Evolutionary conservation across 2,113 vertebrate species (phyloP).

Genomic region (Aegotheles bennettii): DNA sequence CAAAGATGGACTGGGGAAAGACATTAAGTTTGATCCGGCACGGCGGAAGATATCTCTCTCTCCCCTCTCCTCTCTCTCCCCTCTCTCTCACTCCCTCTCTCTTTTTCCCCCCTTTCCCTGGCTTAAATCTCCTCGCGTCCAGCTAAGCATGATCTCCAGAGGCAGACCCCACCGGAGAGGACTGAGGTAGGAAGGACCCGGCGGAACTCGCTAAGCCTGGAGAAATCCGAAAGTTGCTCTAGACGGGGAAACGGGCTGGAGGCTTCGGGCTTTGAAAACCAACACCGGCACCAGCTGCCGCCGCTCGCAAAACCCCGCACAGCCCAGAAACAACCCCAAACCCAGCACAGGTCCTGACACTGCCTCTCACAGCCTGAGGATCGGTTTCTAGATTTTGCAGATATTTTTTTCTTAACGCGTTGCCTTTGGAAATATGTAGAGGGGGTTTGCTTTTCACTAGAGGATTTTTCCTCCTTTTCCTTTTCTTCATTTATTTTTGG

Average conservation of each 20-base stretch:
- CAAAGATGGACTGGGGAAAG: constrained; percentile 84
- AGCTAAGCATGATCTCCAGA: constrained; percentile 51
- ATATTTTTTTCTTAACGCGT: not conserved
- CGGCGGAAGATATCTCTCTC: constrained; percentile 29
- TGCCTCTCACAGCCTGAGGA: not conserved
- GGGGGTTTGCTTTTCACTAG: not conserved
- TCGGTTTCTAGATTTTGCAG: not conserved
- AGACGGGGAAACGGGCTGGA: not conserved
- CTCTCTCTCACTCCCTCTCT: not conserved
- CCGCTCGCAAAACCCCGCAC: not conserved
- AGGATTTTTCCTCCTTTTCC: not conserved
- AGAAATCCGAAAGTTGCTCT: constrained; percentile 9
- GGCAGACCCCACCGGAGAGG: constrained; percentile 44
- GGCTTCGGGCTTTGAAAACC: constrained; percentile 30
- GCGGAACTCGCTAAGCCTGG: not conserved
- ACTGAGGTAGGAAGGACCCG: constrained; percentile 62
- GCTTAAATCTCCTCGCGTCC: constrained; percentile 47
- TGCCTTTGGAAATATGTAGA: not conserved
- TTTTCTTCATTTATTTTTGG: not conserved
- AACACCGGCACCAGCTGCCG: not conserved
- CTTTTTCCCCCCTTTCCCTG: not conserved
- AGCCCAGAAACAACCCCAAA: not conserved
- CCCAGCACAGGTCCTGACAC: not conserved
- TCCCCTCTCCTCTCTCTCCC: not conserved
- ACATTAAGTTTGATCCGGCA: constrained; percentile 70